Percentiles rank a stretch among this genome's conserved stretches.
These are phyloP conservation scores for Xanthia icteritia DNA, from an alignment of 2,888 invertebrate genomes.

Conservation along the genomic window DNA sequence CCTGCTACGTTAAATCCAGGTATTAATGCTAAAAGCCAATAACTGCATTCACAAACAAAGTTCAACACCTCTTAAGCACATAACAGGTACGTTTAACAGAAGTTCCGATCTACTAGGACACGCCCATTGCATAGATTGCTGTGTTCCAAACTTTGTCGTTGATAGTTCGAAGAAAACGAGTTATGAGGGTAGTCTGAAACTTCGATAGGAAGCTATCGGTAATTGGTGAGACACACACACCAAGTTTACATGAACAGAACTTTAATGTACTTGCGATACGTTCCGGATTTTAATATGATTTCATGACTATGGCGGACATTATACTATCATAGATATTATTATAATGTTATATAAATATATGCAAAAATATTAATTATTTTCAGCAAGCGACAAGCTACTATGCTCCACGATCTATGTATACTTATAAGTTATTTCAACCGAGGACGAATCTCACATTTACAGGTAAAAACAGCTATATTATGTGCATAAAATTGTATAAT, in stretches of 20 bases:
- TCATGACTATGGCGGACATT: background rate
- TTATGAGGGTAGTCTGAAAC: constrained; percentile 50
- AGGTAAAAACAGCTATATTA: too few relatives aligned
- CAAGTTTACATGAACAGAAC: constrained; percentile 44
- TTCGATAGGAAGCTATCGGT: constrained; percentile 48
- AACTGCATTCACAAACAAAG: constrained; percentile 40
- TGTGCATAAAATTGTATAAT: too few relatives aligned
- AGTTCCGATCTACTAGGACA: constrained; percentile 36
- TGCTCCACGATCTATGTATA: too few relatives aligned
- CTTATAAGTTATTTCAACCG: too few relatives aligned
- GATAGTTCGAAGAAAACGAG: constrained; percentile 56
- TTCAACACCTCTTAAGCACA: constrained; percentile 20
- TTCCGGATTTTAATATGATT: background rate
- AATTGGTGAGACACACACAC: constrained; percentile 48
- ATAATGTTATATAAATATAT: background rate
- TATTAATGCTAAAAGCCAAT: constrained; percentile 23
- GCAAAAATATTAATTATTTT: too few relatives aligned
- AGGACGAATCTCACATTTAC: too few relatives aligned
- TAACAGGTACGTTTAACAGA: constrained; percentile 22
- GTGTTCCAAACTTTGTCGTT: constrained; percentile 55
- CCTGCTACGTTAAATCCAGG: background rate
- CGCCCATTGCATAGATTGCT: constrained; percentile 64
- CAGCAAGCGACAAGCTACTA: too few relatives aligned
- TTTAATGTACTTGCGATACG: constrained; percentile 31
- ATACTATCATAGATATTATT: background rate